These are phyloP conservation scores for Danio choprae DNA, from an alignment of 2,797 vertebrate genomes.

Conservation along the genomic window DNA sequence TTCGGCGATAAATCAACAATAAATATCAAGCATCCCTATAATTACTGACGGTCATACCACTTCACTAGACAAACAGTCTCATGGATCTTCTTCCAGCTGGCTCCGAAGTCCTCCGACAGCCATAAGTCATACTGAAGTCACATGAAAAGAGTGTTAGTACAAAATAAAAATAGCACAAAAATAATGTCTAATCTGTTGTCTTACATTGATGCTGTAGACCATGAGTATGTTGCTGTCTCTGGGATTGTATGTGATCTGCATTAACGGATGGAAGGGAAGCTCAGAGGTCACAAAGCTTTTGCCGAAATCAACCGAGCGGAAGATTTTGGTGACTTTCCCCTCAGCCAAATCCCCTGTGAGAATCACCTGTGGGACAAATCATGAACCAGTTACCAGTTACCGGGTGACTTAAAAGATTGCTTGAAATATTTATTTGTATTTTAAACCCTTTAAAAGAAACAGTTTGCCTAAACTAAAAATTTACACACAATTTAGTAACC, in stretches of 20 bases:
- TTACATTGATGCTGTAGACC: conserved; percentile 85
- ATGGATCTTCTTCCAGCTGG: conserved; percentile 86
- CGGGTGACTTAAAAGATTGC: too few relatives aligned
- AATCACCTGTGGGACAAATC: conserved; percentile 81
- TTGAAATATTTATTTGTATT: too few relatives aligned
- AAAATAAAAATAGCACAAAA: neutral
- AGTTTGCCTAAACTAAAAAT: too few relatives aligned
- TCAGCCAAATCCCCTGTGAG: conserved; percentile 89
- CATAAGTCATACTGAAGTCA: conserved; percentile 86
- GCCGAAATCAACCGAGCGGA: conserved; percentile 87
- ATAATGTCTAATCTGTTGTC: neutral
- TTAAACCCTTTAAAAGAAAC: too few relatives aligned
- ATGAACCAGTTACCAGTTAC: too few relatives aligned
- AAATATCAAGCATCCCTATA: too few relatives aligned
- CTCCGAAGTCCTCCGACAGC: conserved; percentile 89
- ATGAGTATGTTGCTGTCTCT: conserved; percentile 78
- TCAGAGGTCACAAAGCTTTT: conserved; percentile 82
- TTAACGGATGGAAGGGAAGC: conserved; percentile 86
- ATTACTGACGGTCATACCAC: conserved; percentile 81
- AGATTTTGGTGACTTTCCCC: conserved; percentile 80
- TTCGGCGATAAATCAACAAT: too few relatives aligned
- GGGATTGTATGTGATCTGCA: conserved; percentile 88
- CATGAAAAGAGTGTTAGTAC: neutral
- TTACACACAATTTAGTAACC: too few relatives aligned
- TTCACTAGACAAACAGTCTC: conserved; percentile 89